Base-by-base conservation (phyloP, 2,113 vertebrate species). In the Fregata magnificens region DNA sequence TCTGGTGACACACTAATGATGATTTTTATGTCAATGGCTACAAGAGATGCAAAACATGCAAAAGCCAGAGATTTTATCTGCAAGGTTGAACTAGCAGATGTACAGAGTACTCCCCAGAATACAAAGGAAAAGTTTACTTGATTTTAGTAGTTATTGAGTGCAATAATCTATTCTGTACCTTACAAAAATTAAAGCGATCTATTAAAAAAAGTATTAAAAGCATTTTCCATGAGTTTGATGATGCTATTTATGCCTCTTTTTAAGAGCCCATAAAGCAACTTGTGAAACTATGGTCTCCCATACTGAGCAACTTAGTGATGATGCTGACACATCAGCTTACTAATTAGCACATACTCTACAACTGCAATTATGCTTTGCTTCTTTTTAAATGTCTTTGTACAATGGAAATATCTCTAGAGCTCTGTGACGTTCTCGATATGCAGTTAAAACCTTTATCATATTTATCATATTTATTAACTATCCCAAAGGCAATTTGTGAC, bases 241-340 rank as follows among this genome's bases (percentile, higher is more conserved):
- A 62, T 65, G 73, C 82, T 52, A 89, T 90, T 92, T 85, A 88
- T 74, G 56, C 52, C 76, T 79, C 86, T 93, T 86, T 95, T 97
- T 96, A 97, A 87, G 58, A 96, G 69, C 70, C 84, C 72, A 79
- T 97, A 98, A 98, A 98, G 81, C 71, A 92, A 72, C n/a, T 29
- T 67, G 72, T 34, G 18, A 90, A 93, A 67, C 50, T 65, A 15
- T 31, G 19, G 66, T 91, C 56, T 77, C 66, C 52, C 82, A 82
- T 90, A 96, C 88, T 26, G 84, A 96, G 74, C 79, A 93, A 86
- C 61, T 55, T 38, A 31, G 93, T 36, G 81, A 97, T 86, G 76
- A 67, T 88, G 82, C 94, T 96, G 88, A 97, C 25, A 17, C 29
- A 91, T 91, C 92, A 90, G 76, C 56, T 90, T 84, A 45, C 90